Conservation (phyloP, 2,888 invertebrate genomes). For the Branchellion lobata region DNA sequence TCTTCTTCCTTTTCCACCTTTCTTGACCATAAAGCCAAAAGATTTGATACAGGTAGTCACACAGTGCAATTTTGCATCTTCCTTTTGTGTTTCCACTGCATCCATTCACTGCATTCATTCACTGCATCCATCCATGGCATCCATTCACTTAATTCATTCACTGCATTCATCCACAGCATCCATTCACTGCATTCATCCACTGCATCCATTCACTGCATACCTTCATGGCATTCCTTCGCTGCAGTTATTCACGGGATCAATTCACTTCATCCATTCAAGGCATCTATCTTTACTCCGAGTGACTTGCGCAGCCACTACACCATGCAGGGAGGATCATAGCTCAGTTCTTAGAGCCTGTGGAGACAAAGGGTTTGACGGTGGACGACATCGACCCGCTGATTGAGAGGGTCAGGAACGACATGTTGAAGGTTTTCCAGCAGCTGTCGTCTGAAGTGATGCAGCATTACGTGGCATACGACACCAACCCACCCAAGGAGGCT, state of each 20-base stretch:
- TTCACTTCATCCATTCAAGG: no score
- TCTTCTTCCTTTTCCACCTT: constrained; percentile 77
- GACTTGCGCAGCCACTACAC: no score
- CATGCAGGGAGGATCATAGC: constrained; percentile 65
- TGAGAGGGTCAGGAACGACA: constrained; percentile 74
- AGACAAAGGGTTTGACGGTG: constrained; percentile 66
- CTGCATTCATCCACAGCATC: no score
- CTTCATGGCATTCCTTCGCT: no score
- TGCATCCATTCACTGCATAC: no score
- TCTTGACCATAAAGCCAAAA: constrained; percentile 61
- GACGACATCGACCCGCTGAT: constrained; percentile 69
- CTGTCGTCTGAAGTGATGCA: neutral
- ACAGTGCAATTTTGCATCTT: no score
- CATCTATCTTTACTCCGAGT: no score
- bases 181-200: no score
- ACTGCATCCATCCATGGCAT: no score
- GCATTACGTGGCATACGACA: neutral
- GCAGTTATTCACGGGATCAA: no score
- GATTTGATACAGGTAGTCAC: constrained; percentile 59
- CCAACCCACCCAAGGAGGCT: constrained; percentile 3
- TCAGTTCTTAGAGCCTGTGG: constrained; percentile 70
- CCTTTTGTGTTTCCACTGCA: neutral
- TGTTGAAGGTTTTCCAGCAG: constrained; percentile 56
- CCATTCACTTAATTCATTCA: no score
- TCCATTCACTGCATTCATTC: no score